A percentile compares a stretch with the other conserved stretches of the same genome.
These are phyloP conservation scores for Agriopis marginaria DNA, from an alignment of 2,888 invertebrate species.

Conservation along the genomic window DNA sequence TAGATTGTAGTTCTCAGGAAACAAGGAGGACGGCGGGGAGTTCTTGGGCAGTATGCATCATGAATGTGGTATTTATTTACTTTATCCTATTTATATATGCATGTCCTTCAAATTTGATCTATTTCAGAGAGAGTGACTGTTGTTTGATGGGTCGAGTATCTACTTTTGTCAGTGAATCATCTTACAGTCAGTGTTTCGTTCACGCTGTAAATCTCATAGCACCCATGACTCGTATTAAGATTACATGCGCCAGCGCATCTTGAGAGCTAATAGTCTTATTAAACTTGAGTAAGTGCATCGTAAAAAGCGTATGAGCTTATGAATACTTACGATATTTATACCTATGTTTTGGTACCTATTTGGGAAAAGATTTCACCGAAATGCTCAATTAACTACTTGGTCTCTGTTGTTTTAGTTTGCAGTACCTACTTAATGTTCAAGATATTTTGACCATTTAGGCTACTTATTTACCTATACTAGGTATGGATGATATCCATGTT, in stretches of 20 bases:
- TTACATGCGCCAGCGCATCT: slow-evolving; percentile 22
- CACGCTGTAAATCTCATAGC: slow-evolving; percentile 27
- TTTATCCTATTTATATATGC: not conserved
- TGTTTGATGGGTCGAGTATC: slow-evolving; percentile 42
- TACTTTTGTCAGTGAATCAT: slow-evolving; percentile 57
- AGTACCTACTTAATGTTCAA: too few relatives aligned
- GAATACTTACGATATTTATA: not conserved
- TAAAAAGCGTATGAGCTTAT: slow-evolving; percentile 6
- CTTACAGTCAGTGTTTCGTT: slow-evolving; percentile 49
- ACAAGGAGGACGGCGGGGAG: too few relatives aligned
- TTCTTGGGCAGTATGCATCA: too few relatives aligned
- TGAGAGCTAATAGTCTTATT: slow-evolving; percentile 22
- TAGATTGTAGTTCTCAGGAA: too few relatives aligned
- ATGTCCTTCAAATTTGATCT: slow-evolving; percentile 38
- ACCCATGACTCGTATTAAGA: slow-evolving; percentile 7
- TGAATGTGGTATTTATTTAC: slow-evolving; percentile 2
- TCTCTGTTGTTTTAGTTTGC: too few relatives aligned
- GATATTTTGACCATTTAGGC: too few relatives aligned
- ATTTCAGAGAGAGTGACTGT: slow-evolving; percentile 40
- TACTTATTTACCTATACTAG: too few relatives aligned
- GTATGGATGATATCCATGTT: too few relatives aligned
- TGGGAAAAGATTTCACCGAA: too few relatives aligned
- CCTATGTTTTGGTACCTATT: too few relatives aligned
- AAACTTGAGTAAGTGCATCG: slow-evolving; percentile 8
- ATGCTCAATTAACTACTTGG: too few relatives aligned